Evolutionary conservation across 2,888 invertebrate species (phyloP).

Genomic region (Monopis laevigella): DNA sequence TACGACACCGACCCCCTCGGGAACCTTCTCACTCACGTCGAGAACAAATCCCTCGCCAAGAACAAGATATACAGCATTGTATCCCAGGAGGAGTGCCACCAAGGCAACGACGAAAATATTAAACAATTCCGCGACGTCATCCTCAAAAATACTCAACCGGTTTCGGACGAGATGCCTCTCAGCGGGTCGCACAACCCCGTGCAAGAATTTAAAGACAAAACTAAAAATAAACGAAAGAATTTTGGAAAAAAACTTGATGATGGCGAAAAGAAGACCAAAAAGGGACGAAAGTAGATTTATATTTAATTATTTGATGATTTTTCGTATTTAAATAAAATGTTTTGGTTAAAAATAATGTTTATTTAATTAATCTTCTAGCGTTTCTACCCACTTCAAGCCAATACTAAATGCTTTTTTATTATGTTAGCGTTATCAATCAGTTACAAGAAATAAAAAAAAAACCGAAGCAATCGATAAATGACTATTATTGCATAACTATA

Average conservation of each 20-base stretch:
- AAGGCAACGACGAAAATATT: constrained; percentile 26
- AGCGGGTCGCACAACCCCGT: constrained; percentile 31
- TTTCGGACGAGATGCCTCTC: constrained; percentile 26
- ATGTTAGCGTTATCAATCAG: too few species aligned
- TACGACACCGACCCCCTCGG: constrained; percentile 31
- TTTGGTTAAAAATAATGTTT: too few species aligned
- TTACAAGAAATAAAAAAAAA: too few species aligned
- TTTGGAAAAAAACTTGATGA: constrained; percentile 25
- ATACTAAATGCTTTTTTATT: too few species aligned
- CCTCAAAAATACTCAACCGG: constrained; percentile 21
- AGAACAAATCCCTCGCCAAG: constrained; percentile 26
- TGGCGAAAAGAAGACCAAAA: constrained; percentile 16
- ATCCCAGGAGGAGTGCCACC: constrained; percentile 15
- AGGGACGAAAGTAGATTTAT: constrained; percentile 17
- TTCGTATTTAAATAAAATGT: too few species aligned
- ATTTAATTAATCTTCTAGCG: too few species aligned
- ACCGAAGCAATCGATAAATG: too few species aligned
- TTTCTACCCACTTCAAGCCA: too few species aligned
- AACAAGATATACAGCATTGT: background rate
- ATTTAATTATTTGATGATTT: too few species aligned
- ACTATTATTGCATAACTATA: too few species aligned
- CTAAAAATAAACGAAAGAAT: constrained; percentile 25
- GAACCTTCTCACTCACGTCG: constrained; percentile 32
- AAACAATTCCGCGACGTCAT: constrained; percentile 35
- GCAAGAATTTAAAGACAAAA: constrained; percentile 15